These are phyloP conservation scores for Subacronicta megacephala DNA, from an alignment of 2,888 invertebrate species.

Conservation along the genomic window DNA sequence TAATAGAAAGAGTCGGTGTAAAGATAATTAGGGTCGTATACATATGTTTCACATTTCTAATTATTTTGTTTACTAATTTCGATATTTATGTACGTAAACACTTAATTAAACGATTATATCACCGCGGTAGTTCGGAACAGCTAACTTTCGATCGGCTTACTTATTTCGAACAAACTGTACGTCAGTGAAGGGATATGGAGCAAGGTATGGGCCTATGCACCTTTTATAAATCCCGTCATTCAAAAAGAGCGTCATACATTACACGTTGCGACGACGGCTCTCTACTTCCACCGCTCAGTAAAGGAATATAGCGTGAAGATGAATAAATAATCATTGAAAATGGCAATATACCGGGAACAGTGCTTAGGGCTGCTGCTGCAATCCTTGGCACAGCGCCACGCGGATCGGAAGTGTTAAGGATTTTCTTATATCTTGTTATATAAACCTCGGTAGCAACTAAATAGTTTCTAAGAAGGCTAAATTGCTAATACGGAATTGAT, in stretches of 20 bases:
- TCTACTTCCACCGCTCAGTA: constrained; percentile 6
- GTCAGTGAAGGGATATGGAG: too few relatives aligned
- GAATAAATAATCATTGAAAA: constrained; percentile 49
- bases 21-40: too few relatives aligned
- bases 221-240: background rate
- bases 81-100: too few relatives aligned
- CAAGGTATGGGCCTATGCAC: background rate
- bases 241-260: background rate
- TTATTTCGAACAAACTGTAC: too few relatives aligned
- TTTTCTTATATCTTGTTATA: constrained; percentile 51
- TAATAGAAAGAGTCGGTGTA: too few relatives aligned
- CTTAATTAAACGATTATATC: too few relatives aligned
- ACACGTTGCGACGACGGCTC: constrained; percentile 10
- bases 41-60: too few relatives aligned
- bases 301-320: constrained; percentile 44
- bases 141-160: too few relatives aligned
- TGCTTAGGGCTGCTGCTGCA: constrained; percentile 38
- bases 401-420: constrained; percentile 53
- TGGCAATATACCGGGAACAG: constrained; percentile 29
- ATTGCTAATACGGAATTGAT: constrained; percentile 16
- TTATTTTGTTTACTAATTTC: too few relatives aligned
- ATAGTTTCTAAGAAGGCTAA: constrained; percentile 37
- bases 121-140: too few relatives aligned
- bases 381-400: constrained; percentile 50
- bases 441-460: constrained; percentile 51